Evolutionary conservation across 1,140 invertebrate genomes (phyloP).

Genomic region (Littorina saxatilis): DNA sequence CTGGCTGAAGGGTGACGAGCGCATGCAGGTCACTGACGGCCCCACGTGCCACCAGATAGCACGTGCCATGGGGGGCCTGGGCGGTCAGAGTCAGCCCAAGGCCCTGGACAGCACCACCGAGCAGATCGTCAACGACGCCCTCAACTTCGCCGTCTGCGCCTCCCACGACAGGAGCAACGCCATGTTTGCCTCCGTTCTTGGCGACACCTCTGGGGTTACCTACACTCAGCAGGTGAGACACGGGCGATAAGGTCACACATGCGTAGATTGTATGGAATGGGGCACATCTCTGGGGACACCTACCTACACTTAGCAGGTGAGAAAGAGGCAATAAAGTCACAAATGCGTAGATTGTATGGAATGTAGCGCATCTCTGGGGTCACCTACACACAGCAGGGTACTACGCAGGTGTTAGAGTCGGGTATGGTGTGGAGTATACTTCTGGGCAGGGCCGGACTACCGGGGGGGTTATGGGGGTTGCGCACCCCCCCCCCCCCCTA

Average conservation of each 20-base stretch:
- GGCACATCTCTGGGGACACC: no score
- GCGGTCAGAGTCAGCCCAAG: conserved; percentile 5
- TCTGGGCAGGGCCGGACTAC: no score
- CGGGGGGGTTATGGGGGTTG: no score
- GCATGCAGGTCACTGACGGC: conserved; percentile 15
- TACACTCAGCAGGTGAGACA: conserved; percentile 27
- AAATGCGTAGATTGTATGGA: not conserved
- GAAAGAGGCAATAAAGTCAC: not conserved
- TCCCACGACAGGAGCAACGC: conserved; percentile 14
- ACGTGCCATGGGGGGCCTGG: not conserved
- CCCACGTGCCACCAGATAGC: conserved; percentile 14
- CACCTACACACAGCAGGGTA: no score
- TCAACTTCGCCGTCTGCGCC: conserved; percentile 21
- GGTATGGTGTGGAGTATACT: no score
- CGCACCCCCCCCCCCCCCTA: no score
- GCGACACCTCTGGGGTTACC: conserved; percentile 6
- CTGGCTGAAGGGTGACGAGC: not conserved
- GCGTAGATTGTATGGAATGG: not conserved
- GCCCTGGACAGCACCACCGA: not conserved
- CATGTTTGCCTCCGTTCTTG: conserved; percentile 1
- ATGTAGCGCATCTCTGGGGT: no score
- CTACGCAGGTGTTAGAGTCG: no score
- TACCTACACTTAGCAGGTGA: not conserved
- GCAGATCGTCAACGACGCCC: not conserved
- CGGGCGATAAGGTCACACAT: not conserved